Evolutionary conservation across 2,888 invertebrate species (phyloP).

Genomic region (Tipula helvola): DNA sequence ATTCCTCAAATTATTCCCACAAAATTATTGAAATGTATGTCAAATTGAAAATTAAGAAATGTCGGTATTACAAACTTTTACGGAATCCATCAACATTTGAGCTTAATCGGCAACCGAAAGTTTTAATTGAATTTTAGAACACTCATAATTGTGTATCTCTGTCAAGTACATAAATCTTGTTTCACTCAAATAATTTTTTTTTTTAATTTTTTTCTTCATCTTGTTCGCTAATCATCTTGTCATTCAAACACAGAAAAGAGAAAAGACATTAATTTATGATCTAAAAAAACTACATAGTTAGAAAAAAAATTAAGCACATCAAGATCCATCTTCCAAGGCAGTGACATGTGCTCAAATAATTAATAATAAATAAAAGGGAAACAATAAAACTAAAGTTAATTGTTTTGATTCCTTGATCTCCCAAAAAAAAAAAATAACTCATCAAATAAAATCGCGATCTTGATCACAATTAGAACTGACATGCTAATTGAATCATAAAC

Average conservation of each 20-base stretch:
- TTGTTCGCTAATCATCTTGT: not conserved
- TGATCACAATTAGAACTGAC: not conserved
- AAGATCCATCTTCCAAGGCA: not conserved
- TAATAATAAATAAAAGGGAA: not conserved
- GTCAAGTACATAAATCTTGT: not conserved
- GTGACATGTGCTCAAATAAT: not conserved
- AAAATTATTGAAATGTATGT: no score
- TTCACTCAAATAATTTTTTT: not conserved
- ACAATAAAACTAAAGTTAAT: not conserved
- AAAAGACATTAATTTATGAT: not conserved
- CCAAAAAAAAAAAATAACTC: not conserved
- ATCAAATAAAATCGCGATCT: not conserved
- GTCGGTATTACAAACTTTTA: no score
- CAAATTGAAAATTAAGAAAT: no score
- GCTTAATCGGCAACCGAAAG: no score
- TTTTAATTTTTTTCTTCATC: not conserved
- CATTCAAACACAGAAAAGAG: not conserved
- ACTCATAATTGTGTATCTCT: not conserved
- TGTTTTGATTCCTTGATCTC: not conserved
- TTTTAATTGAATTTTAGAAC: not conserved
- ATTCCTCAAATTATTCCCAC: no score
- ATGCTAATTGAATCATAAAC: not conserved
- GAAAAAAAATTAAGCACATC: not conserved
- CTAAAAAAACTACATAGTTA: not conserved
- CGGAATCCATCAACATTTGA: no score